A percentile compares a stretch with the other conserved stretches of the same genome.
Evolutionary conservation across 2,797 vertebrate species (phyloP).

Genomic region (Onychomys torridus): DNA sequence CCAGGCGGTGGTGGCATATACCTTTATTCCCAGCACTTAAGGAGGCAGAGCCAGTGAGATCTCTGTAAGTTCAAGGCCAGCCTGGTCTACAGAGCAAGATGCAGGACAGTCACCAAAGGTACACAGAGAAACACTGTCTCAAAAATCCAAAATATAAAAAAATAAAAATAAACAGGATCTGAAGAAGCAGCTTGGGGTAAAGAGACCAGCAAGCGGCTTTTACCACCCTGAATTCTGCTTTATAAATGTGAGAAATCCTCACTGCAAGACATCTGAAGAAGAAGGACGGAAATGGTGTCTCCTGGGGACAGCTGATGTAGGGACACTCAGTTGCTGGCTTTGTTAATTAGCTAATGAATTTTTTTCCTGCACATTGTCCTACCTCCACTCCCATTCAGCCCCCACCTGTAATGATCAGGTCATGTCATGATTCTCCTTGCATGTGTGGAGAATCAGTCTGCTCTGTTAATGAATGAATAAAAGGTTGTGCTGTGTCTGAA

Average conservation of each 20-base stretch:
- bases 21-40: too few relatives aligned
- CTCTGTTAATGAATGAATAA: too few relatives aligned
- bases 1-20: too few relatives aligned
- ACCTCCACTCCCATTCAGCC: background rate
- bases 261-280: background rate
- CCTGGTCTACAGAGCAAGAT: too few relatives aligned
- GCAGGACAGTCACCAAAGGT: too few relatives aligned
- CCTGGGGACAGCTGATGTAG: slow-evolving; percentile 53
- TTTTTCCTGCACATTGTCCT: slow-evolving; percentile 70
- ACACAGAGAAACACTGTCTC: too few relatives aligned
- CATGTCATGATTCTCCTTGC: too few relatives aligned
- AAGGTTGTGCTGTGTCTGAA: too few relatives aligned
- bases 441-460: too few relatives aligned
- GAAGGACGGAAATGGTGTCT: background rate
- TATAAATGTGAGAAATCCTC: slow-evolving; percentile 22
- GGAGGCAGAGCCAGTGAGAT: too few relatives aligned
- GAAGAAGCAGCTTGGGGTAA: background rate
- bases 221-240: background rate
- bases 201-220: background rate
- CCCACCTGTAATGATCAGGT: slow-evolving; percentile 37
- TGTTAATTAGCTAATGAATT: slow-evolving; percentile 52
- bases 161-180: background rate
- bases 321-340: slow-evolving; percentile 56
- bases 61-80: too few relatives aligned
- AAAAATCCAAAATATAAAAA: too few relatives aligned